Percentiles rank a stretch among this genome's conserved stretches.
phyloP scores from a whole-genome alignment of 2,113 vertebrate genomes.

The Callopanchax toddi region DNA sequence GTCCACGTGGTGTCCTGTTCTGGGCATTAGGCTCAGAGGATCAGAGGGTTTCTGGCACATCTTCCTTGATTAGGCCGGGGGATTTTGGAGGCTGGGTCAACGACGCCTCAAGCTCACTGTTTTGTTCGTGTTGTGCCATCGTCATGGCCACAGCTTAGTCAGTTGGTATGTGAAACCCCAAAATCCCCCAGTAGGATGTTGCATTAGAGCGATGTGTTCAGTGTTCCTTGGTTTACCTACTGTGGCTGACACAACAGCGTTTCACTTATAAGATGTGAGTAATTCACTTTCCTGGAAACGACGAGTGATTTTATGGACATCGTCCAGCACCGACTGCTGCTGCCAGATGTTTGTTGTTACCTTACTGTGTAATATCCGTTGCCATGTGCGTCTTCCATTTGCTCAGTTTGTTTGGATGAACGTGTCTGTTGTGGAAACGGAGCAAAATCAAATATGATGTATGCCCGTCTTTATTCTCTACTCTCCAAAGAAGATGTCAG shows the following conservation, averaged over 20 bases:
- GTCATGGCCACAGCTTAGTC: not conserved
- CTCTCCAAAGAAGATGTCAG: conserved; percentile 4
- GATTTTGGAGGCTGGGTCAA: not conserved
- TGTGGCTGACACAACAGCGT: not conserved
- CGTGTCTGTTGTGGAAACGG: not conserved
- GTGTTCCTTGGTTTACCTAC: not conserved
- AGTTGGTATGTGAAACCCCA: not conserved
- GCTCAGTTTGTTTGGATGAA: conserved; percentile 1
- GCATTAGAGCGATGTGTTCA: not conserved
- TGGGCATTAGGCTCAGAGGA: too few relatives aligned
- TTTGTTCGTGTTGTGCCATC: not conserved
- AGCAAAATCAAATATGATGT: not conserved
- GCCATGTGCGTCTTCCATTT: not conserved
- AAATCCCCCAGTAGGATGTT: not conserved
- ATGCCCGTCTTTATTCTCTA: not conserved
- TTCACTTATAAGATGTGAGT: conserved; percentile 1
- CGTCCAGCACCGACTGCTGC: not conserved
- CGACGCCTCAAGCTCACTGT: not conserved
- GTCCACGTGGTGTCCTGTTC: too few relatives aligned
- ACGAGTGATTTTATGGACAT: not conserved
- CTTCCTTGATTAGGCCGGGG: not conserved
- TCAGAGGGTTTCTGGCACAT: not conserved
- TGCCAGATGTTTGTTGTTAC: not conserved
- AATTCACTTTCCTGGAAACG: not conserved
- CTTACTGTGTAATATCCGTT: not conserved